A percentile compares a stretch with the other conserved stretches of the same genome.
These are phyloP conservation scores for Chitala chitala DNA, from an alignment of 2,113 vertebrate genomes.

Conservation along the genomic window DNA sequence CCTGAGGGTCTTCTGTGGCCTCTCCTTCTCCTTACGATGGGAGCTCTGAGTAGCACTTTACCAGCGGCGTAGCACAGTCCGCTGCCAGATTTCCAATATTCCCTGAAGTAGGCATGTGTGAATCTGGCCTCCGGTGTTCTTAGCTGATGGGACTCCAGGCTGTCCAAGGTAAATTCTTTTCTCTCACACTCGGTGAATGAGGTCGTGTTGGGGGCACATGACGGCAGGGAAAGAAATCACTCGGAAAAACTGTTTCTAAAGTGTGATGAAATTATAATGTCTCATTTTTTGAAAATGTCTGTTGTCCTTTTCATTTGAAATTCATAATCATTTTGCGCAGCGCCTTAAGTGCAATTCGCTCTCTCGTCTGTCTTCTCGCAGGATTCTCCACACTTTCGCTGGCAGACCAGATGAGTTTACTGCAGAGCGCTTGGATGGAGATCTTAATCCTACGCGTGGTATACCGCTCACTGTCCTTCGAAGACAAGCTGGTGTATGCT, in stretches of 20 bases:
- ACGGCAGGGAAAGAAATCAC: background rate
- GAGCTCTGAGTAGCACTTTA: slow-evolving; percentile 38
- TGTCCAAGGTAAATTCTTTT: background rate
- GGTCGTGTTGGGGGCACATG: background rate
- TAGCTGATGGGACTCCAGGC: background rate
- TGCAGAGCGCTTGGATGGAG: slow-evolving; percentile 99
- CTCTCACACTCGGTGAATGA: background rate
- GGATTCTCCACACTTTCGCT: slow-evolving; percentile 97
- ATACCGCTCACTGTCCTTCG: slow-evolving; percentile 94
- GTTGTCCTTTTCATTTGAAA: background rate
- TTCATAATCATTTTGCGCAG: background rate
- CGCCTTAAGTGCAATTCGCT: background rate
- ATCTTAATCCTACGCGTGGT: slow-evolving; percentile 97
- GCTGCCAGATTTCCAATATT: slow-evolving; percentile 36
- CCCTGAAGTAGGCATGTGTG: background rate
- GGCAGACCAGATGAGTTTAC: slow-evolving; percentile 98
- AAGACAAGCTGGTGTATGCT: slow-evolving; percentile 97
- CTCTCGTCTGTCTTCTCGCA: slow-evolving; percentile 46
- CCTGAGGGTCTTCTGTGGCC: slow-evolving; percentile 58
- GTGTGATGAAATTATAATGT: background rate
- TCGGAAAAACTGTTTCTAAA: background rate
- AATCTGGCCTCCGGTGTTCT: background rate
- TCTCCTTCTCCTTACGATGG: slow-evolving; percentile 42
- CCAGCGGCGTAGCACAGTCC: slow-evolving; percentile 29
- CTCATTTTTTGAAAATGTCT: background rate